Conservation (phyloP, 2,113 vertebrate genomes). For the Dunckerocampus dactyliophorus region DNA sequence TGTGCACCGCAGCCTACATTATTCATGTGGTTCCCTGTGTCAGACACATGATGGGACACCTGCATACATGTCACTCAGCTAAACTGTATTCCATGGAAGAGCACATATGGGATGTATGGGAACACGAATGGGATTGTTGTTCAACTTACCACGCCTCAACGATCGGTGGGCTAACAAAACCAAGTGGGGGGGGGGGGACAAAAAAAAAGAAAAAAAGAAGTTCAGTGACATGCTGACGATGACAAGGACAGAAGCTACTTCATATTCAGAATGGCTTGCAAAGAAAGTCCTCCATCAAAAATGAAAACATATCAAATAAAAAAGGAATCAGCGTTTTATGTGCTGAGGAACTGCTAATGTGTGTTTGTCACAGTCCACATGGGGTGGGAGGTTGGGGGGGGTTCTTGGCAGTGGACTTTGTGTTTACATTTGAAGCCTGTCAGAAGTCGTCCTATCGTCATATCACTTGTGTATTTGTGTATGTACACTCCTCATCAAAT, state of each 20-base stretch:
- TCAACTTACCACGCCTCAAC: slow-evolving; percentile 72
- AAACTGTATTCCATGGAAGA: slow-evolving; percentile 1
- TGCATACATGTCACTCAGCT: slow-evolving; percentile 1
- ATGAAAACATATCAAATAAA: slow-evolving; percentile 11
- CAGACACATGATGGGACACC: background rate
- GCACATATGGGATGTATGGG: slow-evolving; percentile 20
- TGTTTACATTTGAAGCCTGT: slow-evolving; percentile 42
- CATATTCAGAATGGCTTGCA: slow-evolving; percentile 21
- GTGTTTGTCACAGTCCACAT: slow-evolving; percentile 15
- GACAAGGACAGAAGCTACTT: slow-evolving; percentile 31
- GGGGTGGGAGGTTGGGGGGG: too few species aligned
- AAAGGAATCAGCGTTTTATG: slow-evolving; percentile 13
- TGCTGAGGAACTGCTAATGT: slow-evolving; percentile 7
- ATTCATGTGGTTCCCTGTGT: slow-evolving; percentile 1
- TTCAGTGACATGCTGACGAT: slow-evolving; percentile 62
- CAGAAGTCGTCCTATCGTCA: slow-evolving; percentile 43
- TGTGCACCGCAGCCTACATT: background rate
- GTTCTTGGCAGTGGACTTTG: slow-evolving; percentile 13
- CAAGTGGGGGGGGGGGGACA: slow-evolving; percentile 33
- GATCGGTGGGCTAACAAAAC: slow-evolving; percentile 73
- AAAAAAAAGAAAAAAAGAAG: slow-evolving; percentile 54
- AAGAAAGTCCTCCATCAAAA: background rate
- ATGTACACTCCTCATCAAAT: too few species aligned
- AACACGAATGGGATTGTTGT: slow-evolving; percentile 27
- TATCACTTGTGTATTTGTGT: slow-evolving; percentile 32